phyloP scores from a whole-genome alignment of 1,140 invertebrate genomes.

The Papilio polytes region DNA sequence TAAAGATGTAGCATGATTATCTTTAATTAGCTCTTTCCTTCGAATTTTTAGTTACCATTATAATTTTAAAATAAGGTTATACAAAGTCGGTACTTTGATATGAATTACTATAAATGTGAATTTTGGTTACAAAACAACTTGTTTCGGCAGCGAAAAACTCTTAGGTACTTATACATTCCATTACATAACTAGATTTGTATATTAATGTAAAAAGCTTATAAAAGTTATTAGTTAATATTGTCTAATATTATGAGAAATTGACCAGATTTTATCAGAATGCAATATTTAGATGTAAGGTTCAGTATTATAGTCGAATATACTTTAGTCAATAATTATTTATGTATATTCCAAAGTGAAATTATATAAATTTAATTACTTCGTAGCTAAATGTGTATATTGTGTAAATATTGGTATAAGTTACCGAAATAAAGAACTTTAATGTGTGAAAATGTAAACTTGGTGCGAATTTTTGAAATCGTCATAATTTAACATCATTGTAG shows the following conservation, averaged over 20 bases:
- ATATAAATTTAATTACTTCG: constrained; percentile 52
- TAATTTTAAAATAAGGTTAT: neutral
- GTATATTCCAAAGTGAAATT: constrained; percentile 68
- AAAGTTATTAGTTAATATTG: constrained; percentile 59
- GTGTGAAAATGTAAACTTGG: constrained; percentile 54
- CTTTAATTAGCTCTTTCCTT: neutral
- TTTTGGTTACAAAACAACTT: neutral
- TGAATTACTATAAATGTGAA: neutral
- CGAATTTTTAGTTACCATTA: constrained; percentile 9
- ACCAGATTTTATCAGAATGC: constrained; percentile 83
- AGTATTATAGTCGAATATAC: constrained; percentile 81
- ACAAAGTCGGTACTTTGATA: neutral
- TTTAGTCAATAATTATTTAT: constrained; percentile 76
- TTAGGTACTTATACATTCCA: constrained; percentile 58
- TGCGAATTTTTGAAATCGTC: neutral
- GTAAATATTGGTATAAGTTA: constrained; percentile 58
- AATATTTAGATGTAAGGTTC: constrained; percentile 80
- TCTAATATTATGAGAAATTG: constrained; percentile 72
- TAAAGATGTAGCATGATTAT: constrained; percentile 34
- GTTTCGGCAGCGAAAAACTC: neutral
- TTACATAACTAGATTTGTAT: constrained; percentile 61
- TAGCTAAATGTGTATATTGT: constrained; percentile 60
- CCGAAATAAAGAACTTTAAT: constrained; percentile 39
- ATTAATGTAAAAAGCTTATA: constrained; percentile 71
- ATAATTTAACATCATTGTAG: constrained; percentile 14